Conservation (phyloP, 2,113 vertebrate species). For the Sciurus niger region DNA sequence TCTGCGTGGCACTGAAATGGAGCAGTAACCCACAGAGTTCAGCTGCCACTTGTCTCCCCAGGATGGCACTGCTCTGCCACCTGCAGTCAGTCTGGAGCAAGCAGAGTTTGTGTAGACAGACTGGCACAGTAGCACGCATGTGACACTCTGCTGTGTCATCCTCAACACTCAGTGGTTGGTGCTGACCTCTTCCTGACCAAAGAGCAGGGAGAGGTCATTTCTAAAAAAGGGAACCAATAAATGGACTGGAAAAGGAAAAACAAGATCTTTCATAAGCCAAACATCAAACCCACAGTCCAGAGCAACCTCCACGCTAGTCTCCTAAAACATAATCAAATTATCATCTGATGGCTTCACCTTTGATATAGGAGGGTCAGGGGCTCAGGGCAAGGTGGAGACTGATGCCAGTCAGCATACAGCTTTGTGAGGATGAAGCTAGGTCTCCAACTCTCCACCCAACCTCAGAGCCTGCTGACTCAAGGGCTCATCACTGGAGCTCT, state of each 20-base stretch:
- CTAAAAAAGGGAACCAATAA: not conserved
- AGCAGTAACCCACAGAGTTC: not conserved
- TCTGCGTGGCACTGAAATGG: not conserved
- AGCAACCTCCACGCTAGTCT: not conserved
- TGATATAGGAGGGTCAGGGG: not conserved
- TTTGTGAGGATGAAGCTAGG: constrained; percentile 21
- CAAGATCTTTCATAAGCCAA: not conserved
- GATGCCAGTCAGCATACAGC: not conserved
- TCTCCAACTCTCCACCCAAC: not conserved
- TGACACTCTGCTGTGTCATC: not conserved
- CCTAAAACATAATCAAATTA: not conserved
- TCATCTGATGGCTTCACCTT: not conserved
- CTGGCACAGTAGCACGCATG: not conserved
- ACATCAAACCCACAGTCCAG: not conserved
- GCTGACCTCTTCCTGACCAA: not conserved
- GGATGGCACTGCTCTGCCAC: constrained; percentile 74
- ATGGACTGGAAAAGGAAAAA: not conserved
- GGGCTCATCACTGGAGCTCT: not conserved
- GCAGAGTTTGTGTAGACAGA: not conserved
- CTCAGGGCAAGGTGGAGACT: not conserved
- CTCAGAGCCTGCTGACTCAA: not conserved
- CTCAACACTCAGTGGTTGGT: not conserved
- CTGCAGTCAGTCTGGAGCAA: constrained; percentile 60
- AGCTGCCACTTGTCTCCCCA: constrained; percentile 45
- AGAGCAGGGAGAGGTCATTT: not conserved